Base-by-base conservation (phyloP, 1,140 invertebrate species). In the Hyles euphorbiae region DNA sequence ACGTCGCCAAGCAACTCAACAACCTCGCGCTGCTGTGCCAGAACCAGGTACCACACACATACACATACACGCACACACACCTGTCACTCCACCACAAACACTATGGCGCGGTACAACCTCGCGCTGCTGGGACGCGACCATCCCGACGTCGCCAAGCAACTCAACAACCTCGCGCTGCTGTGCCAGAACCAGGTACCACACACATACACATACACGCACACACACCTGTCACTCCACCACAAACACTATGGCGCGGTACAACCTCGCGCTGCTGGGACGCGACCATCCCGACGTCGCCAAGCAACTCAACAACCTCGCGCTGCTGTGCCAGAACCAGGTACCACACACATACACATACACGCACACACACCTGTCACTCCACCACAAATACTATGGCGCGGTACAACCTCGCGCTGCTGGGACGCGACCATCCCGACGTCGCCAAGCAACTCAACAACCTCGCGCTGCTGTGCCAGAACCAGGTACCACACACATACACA, bases 231-330 rank as follows among this genome's bases (percentile, higher is more conserved):
- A n/a, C n/a, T n/a, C 52, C 33, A 43, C 36, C 36, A 12, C 3
- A 33, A 5, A 34, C 43, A 7, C 60, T 51, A 44, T 47, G 43
- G 10, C 43, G 43, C 43, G 5, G 6, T 44, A 5, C n/a, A n/a
- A n/a, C n/a, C n/a, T n/a, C n/a, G 98, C 99, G 73, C 98, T 99
- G 36, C 91, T 99, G 6, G 99, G 99, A 11, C 94, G 95, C 77
- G 98, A 99, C 88, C 99, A 99, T 91, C 99, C 99, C 44, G 98
- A 99, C 90, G 99, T 99, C 47, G 99, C 98, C 43, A 99, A 99
- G 87, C 99, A 99, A 86, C 91, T 99, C 56, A 99, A 99, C 88
- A 99, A 99, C 90, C 92, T 99, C 47, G 99, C 99, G 11, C 91
- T 99, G 49, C 92, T 99, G 22, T 99, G 98, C 90, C 98, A 87